These are phyloP conservation scores for Punctoribates punctum DNA, from an alignment of 2,888 invertebrate species.

Conservation along the genomic window DNA sequence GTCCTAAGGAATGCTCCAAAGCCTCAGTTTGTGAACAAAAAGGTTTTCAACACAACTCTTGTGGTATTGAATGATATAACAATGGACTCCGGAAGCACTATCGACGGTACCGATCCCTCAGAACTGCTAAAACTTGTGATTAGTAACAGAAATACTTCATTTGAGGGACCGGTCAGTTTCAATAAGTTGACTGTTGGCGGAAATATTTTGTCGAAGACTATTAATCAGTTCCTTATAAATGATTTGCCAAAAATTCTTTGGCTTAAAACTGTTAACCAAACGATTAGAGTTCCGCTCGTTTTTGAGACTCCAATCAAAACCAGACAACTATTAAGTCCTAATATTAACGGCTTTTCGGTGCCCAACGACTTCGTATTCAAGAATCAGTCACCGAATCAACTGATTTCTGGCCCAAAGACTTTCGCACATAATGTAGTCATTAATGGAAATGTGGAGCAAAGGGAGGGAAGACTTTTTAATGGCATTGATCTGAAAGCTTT, in stretches of 20 bases:
- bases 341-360: constrained; percentile 30
- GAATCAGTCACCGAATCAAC: neutral
- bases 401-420: constrained; percentile 21
- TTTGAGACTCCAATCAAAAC: constrained; percentile 26
- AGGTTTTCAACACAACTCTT: constrained; percentile 18
- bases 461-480: constrained; percentile 18
- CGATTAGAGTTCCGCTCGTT: constrained; percentile 22
- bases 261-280: constrained; percentile 37
- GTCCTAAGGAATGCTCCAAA: neutral
- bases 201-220: constrained; percentile 18
- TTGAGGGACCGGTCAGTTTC: constrained; percentile 26
- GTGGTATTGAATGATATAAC: constrained; percentile 33
- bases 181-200: constrained; percentile 32
- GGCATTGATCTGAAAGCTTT: constrained; percentile 20
- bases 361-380: constrained; percentile 28
- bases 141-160: constrained; percentile 17
- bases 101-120: constrained; percentile 39
- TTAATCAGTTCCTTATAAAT: constrained; percentile 23
- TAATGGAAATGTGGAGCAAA: constrained; percentile 2
- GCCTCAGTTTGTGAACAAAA: constrained; percentile 25
- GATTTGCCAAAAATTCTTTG: constrained; percentile 38
- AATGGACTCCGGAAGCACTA: constrained; percentile 34
- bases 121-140: constrained; percentile 21
- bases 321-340: neutral
- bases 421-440: constrained; percentile 6